Evolutionary conservation across 2,797 vertebrate species (phyloP), one percentile per base, ranked within the genome.

Genomic region (Delichon dasypus): DNA sequence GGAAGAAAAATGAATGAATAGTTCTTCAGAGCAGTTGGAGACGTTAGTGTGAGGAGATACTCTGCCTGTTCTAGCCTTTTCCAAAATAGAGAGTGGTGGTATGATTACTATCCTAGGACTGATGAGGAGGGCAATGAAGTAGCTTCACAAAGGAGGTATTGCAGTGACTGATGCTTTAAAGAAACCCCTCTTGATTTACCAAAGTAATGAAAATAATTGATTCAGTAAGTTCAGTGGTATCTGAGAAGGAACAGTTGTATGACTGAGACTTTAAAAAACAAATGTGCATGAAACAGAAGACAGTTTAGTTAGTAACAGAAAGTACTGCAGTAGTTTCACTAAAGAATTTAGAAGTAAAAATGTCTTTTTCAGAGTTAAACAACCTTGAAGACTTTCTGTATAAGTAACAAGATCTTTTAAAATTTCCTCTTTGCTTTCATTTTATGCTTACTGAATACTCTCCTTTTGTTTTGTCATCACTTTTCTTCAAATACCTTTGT

Each of bases 391-490:
- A 45, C 21, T 84, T 88, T 61, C 4, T 36, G 7, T 65, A 13
- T 80, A 88, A 88, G 55, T 87, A 90, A 70, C n/a, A 81, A 81
- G 66, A 44, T 17, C 1, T 58, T 86, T 62, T 65, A 62, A 94
- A 66, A 40, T 90, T 85, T 95, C 61, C 60, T 92, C 57, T 90
- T 90, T 60, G 64, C n/a, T 81, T 94, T 87, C 85, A 42, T 92
- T 94, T 95, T 90, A 45, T 86, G 91, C 88, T 95, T 95, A 82
- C 71, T 2, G 4, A 85, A 89, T 87, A 50, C 22, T 50, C 32
- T 66, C 5, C 10, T 94, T 90, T 48, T 94, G 91, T 89, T 60
- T 85, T 92, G 88, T 96, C 94, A 93, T 94, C 83, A 61, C 55
- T 95, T 95, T 93, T 13, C 73, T 89, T 82, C 55, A 73, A 75